A percentile compares a stretch with the other conserved stretches of the same genome.
phyloP scores from a whole-genome alignment of 2,797 vertebrate species.

The Orestias chungarensis region DNA sequence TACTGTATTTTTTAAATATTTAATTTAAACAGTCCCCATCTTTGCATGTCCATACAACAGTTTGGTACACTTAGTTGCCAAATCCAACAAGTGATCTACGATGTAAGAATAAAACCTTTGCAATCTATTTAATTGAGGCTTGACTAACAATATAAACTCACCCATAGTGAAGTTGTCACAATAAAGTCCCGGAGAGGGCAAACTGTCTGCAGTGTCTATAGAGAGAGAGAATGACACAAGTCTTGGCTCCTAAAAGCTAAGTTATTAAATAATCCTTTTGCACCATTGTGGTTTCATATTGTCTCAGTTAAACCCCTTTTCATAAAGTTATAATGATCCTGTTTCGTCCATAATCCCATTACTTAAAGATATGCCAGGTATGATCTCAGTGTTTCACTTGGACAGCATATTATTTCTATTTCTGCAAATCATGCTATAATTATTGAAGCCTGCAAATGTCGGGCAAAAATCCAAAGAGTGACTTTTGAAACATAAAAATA shows the following conservation, averaged over 20 bases:
- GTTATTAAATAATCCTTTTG: background rate
- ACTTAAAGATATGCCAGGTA: slow-evolving; percentile 39
- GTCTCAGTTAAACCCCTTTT: slow-evolving; percentile 10
- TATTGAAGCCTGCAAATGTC: slow-evolving; percentile 26
- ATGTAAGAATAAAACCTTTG: too few relatives aligned
- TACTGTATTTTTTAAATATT: too few relatives aligned
- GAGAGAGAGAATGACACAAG: background rate
- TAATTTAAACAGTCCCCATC: too few relatives aligned
- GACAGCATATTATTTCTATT: slow-evolving; percentile 42
- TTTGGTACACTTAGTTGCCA: background rate
- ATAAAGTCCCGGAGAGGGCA: background rate
- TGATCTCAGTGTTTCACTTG: slow-evolving; percentile 56
- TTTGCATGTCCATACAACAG: too few relatives aligned
- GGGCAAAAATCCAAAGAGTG: background rate
- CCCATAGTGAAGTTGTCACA: too few relatives aligned
- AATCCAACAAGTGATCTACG: background rate
- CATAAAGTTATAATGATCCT: slow-evolving; percentile 2
- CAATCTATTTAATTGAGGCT: too few relatives aligned
- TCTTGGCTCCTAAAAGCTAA: background rate
- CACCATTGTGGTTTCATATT: slow-evolving; percentile 37
- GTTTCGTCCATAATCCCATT: slow-evolving; percentile 30
- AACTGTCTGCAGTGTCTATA: too few relatives aligned
- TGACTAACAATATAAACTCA: background rate
- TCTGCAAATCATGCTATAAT: slow-evolving; percentile 36
- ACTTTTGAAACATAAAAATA: slow-evolving; percentile 10